These are phyloP conservation scores for Julus scanicus DNA, from an alignment of 2,888 invertebrate genomes.

Conservation along the genomic window DNA sequence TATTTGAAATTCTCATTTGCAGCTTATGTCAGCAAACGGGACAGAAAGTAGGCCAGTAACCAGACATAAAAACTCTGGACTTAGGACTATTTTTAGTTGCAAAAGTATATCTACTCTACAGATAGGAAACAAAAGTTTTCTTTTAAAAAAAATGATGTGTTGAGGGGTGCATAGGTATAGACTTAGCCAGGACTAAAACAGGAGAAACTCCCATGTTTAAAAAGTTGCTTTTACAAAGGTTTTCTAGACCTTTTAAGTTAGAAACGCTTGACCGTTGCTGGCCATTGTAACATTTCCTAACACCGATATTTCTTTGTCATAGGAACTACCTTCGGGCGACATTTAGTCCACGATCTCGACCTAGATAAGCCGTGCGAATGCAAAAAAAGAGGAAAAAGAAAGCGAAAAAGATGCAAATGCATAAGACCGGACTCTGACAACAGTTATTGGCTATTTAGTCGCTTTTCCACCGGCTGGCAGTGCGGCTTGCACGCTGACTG, in stretches of 20 bases:
- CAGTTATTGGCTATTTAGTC: constrained; percentile 97
- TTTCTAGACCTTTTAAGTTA: not conserved
- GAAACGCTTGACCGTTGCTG: not conserved
- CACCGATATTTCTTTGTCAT: not conserved
- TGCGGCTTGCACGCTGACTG: constrained; percentile 99
- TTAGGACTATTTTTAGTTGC: not conserved
- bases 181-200: not conserved
- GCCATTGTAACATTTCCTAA: not conserved
- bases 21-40: not conserved
- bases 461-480: constrained; percentile 97
- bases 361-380: constrained; percentile 93
- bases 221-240: not conserved
- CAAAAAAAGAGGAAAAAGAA: constrained; percentile 73
- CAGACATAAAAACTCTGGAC: not conserved
- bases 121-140: not conserved
- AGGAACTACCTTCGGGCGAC: constrained; percentile 89
- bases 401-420: constrained; percentile 75
- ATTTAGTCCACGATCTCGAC: constrained; percentile 94
- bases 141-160: not conserved
- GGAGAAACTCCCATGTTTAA: not conserved
- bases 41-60: constrained; percentile 38
- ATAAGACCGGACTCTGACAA: constrained; percentile 67
- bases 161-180: not conserved
- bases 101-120: not conserved
- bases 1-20: not conserved